Conservation (phyloP, 2,797 vertebrate genomes). For the Poliocrania exsul region DNA sequence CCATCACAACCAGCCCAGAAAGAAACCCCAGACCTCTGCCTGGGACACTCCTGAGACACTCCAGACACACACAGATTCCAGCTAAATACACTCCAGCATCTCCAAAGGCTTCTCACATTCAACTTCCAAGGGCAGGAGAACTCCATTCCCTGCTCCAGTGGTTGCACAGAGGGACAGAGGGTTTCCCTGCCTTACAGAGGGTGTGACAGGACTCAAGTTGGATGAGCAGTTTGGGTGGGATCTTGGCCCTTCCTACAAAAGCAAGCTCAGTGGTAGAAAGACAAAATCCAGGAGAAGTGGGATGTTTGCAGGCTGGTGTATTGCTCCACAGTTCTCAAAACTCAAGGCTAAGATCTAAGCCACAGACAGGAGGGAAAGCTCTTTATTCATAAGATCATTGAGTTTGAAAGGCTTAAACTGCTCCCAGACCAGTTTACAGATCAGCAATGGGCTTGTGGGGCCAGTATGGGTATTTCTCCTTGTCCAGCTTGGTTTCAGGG, state of each 20-base stretch:
- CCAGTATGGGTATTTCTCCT: constrained; percentile 90
- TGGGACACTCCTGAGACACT: background rate
- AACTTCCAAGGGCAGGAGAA: background rate
- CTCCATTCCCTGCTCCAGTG: background rate
- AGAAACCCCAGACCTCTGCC: background rate
- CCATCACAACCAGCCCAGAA: background rate
- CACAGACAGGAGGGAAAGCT: background rate
- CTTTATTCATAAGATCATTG: constrained; percentile 54
- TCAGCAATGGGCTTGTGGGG: constrained; percentile 89
- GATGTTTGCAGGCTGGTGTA: background rate
- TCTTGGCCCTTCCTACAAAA: background rate
- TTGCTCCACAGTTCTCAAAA: background rate
- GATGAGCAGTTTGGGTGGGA: background rate
- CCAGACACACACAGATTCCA: background rate
- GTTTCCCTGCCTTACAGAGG: background rate
- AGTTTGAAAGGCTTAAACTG: background rate
- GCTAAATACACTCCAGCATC: background rate
- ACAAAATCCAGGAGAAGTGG: background rate
- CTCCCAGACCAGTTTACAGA: constrained; percentile 75
- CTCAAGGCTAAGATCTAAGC: background rate
- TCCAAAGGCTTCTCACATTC: rapidly evolving
- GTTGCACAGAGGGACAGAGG: rapidly evolving
- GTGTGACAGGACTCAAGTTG: background rate
- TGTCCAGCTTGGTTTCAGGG: constrained; percentile 91
- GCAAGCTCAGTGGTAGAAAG: background rate